phyloP scores from a whole-genome alignment of 2,113 vertebrate species.

The Bubo scandiacus region DNA sequence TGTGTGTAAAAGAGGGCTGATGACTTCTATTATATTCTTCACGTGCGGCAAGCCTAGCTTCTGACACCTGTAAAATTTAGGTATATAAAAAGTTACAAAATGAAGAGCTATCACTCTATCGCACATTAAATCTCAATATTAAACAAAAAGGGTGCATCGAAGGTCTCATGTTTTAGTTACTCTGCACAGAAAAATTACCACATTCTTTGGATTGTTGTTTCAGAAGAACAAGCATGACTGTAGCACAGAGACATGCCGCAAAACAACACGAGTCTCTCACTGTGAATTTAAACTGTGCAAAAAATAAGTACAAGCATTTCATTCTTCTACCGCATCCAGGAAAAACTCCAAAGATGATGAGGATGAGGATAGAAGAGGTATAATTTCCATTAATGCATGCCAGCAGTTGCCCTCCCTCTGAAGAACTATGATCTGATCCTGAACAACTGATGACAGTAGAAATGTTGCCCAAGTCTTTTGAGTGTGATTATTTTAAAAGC shows the following conservation, averaged over 20 bases:
- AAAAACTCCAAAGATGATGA: background rate
- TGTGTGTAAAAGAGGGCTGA: conserved; percentile 77
- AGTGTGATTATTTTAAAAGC: background rate
- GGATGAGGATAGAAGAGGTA: background rate
- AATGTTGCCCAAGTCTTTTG: background rate
- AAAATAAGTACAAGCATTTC: background rate
- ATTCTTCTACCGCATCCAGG: background rate
- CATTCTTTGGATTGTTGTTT: background rate
- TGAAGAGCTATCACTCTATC: fast-evolving
- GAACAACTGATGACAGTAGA: background rate
- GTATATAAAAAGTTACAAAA: background rate
- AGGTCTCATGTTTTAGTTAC: background rate
- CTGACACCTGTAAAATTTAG: conserved; percentile 82
- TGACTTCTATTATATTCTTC: conserved; percentile 79
- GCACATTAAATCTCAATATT: background rate
- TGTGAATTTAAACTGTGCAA: background rate
- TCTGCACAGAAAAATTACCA: background rate
- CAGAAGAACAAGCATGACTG: background rate
- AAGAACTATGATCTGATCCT: background rate
- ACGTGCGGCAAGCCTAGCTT: conserved; percentile 79
- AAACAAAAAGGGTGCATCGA: background rate
- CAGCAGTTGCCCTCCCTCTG: background rate
- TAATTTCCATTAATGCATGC: no score
- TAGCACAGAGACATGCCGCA: background rate
- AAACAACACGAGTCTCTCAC: fast-evolving